Evolutionary conservation across 2,888 invertebrate genomes (phyloP), one percentile per base, ranked within the genome.

Genomic region (Drosophila percnosoma): DNA sequence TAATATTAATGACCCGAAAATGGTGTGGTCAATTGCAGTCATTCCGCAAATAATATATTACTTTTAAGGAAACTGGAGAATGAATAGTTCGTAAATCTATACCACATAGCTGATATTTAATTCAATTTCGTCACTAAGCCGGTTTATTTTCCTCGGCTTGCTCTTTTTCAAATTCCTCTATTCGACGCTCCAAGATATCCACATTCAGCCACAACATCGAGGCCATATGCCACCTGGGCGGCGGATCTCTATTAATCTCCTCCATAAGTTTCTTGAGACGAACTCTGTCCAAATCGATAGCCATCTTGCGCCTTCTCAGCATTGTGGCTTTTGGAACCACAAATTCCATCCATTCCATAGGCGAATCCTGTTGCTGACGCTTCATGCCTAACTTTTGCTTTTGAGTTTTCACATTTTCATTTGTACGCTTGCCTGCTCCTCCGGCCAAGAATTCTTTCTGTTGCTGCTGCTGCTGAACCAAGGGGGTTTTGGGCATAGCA

Each of bases 191-290:
- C 38, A 87, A 49, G 0, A 53, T 2, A 15, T 76, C 73, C 8
- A 87, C 71, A 36, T 87, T 76, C 21, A 61, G 11, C 83, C 83
- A 82, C 61, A 87, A 59, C 0, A 63, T 10, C 2, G 51, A 38
- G 7, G 87, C 80, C 1, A 8, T 10, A 0, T 57, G 11, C 85
- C 87, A 87, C 0, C 21, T 33, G 1, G 83, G 87, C 15, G 83
- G 83, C 10, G 85, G 80, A 64, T 83, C 66, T 0, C 10, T 7
- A 33, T 83, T 82, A 1, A 83, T 84, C 8, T 18, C 13, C 0
- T 36, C 11, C 13, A 64, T 2, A 0, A 87, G 27, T 0, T 38
- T 40, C 0, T 21, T 7, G 4, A 87, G 13, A 0, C 68, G 66
- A 0, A 10, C 2, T 0, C 54, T 40, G 29, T 83, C 78, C 21